Evolutionary conservation across 2,113 vertebrate genomes (phyloP).

Genomic region (Hypocryptadius cinnamomeus): DNA sequence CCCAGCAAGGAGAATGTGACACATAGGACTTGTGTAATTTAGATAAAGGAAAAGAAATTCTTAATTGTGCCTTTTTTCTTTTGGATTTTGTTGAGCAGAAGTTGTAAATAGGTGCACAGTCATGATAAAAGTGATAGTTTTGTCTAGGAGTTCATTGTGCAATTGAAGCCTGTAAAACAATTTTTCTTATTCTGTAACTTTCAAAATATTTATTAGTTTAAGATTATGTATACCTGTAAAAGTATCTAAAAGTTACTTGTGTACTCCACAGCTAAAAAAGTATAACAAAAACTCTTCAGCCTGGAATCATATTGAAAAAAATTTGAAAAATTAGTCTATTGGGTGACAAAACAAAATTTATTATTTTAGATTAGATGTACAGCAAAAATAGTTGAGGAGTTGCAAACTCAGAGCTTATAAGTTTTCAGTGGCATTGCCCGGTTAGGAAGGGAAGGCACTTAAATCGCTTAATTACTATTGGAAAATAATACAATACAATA

Average conservation of each 20-base stretch:
- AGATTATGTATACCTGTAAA: neutral
- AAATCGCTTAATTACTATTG: neutral
- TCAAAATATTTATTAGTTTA: neutral
- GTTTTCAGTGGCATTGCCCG: neutral
- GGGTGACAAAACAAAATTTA: neutral
- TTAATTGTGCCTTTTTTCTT: neutral
- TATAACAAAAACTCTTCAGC: neutral
- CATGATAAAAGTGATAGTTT: neutral
- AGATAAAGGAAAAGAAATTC: neutral
- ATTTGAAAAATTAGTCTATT: neutral
- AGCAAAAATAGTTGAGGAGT: neutral
- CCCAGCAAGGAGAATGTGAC: neutral
- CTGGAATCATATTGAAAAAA: neutral
- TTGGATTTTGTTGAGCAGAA: neutral
- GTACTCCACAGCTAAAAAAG: neutral
- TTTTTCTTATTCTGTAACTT: neutral
- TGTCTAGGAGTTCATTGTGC: neutral
- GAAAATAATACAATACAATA: neutral
- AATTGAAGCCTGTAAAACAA: neutral
- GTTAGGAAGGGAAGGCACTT: neutral
- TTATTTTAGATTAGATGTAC: neutral
- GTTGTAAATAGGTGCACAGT: neutral
- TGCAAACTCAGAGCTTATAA: neutral
- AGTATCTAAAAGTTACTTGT: neutral
- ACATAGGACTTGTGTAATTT: neutral